Base-by-base conservation (phyloP, 1,140 invertebrate species). In the Drosophila sproati region DNA sequence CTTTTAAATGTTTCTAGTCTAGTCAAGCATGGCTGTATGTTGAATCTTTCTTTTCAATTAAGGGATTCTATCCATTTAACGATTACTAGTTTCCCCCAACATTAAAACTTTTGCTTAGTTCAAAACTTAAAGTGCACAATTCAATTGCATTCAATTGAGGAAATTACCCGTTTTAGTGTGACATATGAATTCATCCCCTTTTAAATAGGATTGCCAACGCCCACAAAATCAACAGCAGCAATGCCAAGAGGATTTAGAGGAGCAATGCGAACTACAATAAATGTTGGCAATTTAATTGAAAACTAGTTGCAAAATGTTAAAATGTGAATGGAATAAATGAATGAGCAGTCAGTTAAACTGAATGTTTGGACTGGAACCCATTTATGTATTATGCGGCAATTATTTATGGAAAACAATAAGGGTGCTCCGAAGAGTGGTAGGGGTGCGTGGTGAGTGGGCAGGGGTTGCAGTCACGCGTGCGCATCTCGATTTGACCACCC, bases 241-340 rank as follows among this genome's bases (percentile, higher is more conserved):
- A 50, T 37, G n/a, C 20, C 6, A 59, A 37, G 20, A 20, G 20
- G 20, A 20, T 1, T 0, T 0, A 20, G 20, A 20, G 1, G 20
- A 20, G 20, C 20, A 20, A 20, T 20, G 20, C 20, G 20, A 54
- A 54, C 39, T 45, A 52, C 59, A 64, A 69, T 64, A 73, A 77
- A 63, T 81, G 64, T 77, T 61, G 54, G 55, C 73, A 60, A 81
- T 81, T 80, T 80, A 77, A 80, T 71, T 80, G 72, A 64, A 73
- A 81, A 60, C 57, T 34, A 70, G 48, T 70, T 35, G 10, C 28
- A 35, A 61, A 62, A 34, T 35, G 37, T 10, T 29, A 34, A 69
- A 57, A 48, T 31, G 2, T 2, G 34, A 34, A 10, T 31, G n/a
- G 34, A 52, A 34, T 43, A 10, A n/a, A n/a, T 43, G 39, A 43